These are phyloP conservation scores for Porites cylindrica DNA, from an alignment of 92 coral and sea anemone species.

Conservation along the genomic window DNA sequence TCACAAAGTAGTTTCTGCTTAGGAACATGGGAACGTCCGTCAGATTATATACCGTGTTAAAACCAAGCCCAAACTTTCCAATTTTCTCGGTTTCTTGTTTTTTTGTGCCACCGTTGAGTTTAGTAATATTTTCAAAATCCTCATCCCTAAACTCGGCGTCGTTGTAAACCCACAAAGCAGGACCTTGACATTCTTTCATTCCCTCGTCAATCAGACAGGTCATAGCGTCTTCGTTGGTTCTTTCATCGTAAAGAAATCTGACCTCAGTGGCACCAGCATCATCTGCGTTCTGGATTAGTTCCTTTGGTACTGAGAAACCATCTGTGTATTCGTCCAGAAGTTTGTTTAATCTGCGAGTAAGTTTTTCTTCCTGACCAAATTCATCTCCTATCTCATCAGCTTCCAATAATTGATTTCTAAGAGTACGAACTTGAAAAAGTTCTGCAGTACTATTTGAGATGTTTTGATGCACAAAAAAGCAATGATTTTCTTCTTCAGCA, in stretches of 20 bases:
- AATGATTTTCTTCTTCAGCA: slow-evolving; percentile 2
- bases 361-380: slow-evolving; percentile 72
- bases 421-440: slow-evolving; percentile 30
- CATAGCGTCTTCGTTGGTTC: slow-evolving; percentile 65
- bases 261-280: slow-evolving; percentile 94
- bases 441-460: slow-evolving; percentile 42
- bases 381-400: slow-evolving; percentile 53
- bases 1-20: slow-evolving; percentile 45
- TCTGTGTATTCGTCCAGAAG: slow-evolving; percentile 90
- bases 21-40: slow-evolving; percentile 73
- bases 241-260: slow-evolving; percentile 75
- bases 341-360: slow-evolving; percentile 75
- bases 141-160: slow-evolving; percentile 63
- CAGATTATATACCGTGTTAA: slow-evolving; percentile 55
- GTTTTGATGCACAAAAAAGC: slow-evolving; percentile 43
- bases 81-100: slow-evolving; percentile 61
- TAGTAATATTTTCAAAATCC: slow-evolving; percentile 66
- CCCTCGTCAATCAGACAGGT: slow-evolving; percentile 52
- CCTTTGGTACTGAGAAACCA: slow-evolving; percentile 90
- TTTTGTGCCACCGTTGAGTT: slow-evolving; percentile 67
- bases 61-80: slow-evolving; percentile 77
- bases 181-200: slow-evolving; percentile 74
- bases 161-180: slow-evolving; percentile 81
- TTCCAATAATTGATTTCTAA: slow-evolving; percentile 39
- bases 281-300: slow-evolving; percentile 92